Evolutionary conservation across 30 jellyfish, hydroid and myxozoan species (phyloP), one percentile per base, ranked within the genome.

Genomic region (Pelagia noctiluca): DNA sequence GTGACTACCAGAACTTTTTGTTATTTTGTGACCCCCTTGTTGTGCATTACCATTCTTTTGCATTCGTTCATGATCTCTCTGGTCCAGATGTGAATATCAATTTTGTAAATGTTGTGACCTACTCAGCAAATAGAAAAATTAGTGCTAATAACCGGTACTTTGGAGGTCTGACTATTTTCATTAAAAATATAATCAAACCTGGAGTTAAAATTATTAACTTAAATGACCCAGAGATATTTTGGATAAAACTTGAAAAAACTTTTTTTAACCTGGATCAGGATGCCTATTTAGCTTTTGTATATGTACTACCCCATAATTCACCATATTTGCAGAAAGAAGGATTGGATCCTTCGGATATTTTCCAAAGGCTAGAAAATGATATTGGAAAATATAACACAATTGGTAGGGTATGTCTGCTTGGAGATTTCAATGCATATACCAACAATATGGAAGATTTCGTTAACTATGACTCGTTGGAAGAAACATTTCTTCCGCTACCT

Each of bases 191-290:
- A 30, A 30, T 64, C 11, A 64, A 64, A 64, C 78, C 78, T 21
- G 78, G 78, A 23, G 78, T 64, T 1, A 64, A 64, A 64, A 30
- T 64, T 30, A 21, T 30, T 21, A 64, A 23, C 22, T 31, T 64
- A 31, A 30, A 64, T 64, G 31, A 0, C 23, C 78, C 78, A 3
- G 78, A 64, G 34, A 64, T 31, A 7, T 22, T 30, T 3, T 64
- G 78, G 78, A 64, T 64, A 25, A 64, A 64, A 21, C 78, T 64
- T 8, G 78, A 64, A 0, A 64, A 64, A 64, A 19, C 57, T 21
- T 31, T 64, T 64, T 64, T 64, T 16, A 42, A 42, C 57, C 57
- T 42, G 34, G 78, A 64, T 0, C 0, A 64, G 13, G 48, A 64
- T 64, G 49, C 22, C 8, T 64, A 22, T 2, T 48, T 64, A 22